Percentiles rank a stretch among this genome's conserved stretches.
phyloP scores from a whole-genome alignment of 2,113 vertebrate genomes.

The Engraulis encrasicolus region DNA sequence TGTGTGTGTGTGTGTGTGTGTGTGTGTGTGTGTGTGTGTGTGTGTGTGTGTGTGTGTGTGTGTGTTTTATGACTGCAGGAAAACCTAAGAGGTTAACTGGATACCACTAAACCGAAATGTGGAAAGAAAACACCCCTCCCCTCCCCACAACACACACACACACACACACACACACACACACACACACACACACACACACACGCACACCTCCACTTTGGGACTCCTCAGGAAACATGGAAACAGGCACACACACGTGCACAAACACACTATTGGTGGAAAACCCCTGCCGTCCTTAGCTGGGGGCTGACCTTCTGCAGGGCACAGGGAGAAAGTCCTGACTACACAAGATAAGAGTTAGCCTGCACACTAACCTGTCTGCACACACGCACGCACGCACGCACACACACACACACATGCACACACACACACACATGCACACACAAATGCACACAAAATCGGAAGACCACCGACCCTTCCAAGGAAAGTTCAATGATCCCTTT shows the following conservation, averaged over 20 bases:
- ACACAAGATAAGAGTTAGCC: conserved; percentile 33
- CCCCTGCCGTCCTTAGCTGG: conserved; percentile 15
- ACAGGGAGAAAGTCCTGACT: conserved; percentile 29
- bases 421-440: no score
- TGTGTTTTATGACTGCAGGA: conserved; percentile 15
- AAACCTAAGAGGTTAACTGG: neutral
- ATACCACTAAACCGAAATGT: neutral
- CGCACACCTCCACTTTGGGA: neutral
- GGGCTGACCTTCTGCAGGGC: conserved; percentile 23
- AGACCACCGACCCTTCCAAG: no score
- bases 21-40: neutral
- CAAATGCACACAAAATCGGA: no score
- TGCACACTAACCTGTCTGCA: neutral
- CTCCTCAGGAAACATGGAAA: conserved; percentile 8
- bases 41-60: neutral
- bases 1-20: neutral
- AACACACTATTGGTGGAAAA: conserved; percentile 35
- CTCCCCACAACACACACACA: neutral
- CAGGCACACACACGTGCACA: neutral
- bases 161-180: neutral
- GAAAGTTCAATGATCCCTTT: no score
- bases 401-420: no score
- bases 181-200: neutral
- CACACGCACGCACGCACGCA: neutral
- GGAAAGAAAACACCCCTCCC: conserved; percentile 25